Evolutionary conservation across 2,797 vertebrate species (phyloP).

Genomic region (Crotalus adamanteus): DNA sequence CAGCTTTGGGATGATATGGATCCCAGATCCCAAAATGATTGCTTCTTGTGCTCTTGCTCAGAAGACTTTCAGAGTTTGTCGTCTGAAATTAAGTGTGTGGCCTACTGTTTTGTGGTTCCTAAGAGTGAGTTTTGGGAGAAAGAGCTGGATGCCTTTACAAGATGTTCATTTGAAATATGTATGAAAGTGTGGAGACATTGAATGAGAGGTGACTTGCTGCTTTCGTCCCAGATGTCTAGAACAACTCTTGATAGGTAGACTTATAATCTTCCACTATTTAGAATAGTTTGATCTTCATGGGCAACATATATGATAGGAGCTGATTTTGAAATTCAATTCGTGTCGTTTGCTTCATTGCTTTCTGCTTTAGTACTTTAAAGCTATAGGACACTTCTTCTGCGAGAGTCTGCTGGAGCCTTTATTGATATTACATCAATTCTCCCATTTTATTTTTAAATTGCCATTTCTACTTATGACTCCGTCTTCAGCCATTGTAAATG

Average conservation of each 20-base stretch:
- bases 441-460: constrained; percentile 54
- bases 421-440: constrained; percentile 54
- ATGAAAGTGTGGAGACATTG: constrained; percentile 28
- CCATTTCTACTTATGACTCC: constrained; percentile 53
- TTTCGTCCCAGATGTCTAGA: constrained; percentile 49
- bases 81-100: neutral
- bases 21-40: neutral
- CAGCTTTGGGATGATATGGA: neutral
- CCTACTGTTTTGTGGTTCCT: constrained; percentile 18
- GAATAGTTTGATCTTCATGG: constrained; percentile 39
- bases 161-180: constrained; percentile 13
- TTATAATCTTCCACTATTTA: constrained; percentile 54
- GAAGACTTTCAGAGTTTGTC: neutral
- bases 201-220: neutral
- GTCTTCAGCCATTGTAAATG: constrained; percentile 61
- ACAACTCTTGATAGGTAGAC: constrained; percentile 48
- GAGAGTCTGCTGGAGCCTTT: constrained; percentile 48
- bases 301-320: constrained; percentile 30
- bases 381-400: constrained; percentile 37
- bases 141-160: neutral
- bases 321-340: constrained; percentile 5
- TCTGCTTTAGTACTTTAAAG: constrained; percentile 47
- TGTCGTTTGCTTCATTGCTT: constrained; percentile 48
- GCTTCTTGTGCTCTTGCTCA: neutral
- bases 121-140: constrained; percentile 29